A percentile compares a stretch with the other conserved stretches of the same genome.
Evolutionary conservation across 2,797 vertebrate genomes (phyloP).

Genomic region (Loriculus beryllinus): DNA sequence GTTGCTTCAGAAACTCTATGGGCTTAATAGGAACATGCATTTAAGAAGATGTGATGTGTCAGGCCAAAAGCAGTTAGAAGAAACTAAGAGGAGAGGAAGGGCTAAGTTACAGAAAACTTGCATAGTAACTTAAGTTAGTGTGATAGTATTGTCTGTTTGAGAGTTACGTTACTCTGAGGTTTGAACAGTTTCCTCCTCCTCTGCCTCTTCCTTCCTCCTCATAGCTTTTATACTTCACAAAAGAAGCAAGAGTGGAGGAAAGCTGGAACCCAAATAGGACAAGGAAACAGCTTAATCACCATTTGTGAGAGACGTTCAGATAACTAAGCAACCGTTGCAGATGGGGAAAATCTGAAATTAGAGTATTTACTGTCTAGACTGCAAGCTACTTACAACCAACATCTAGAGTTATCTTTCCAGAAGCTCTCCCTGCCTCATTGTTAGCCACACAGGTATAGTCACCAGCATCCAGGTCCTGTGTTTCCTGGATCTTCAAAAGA

Average conservation of each 20-base stretch:
- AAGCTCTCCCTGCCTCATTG: constrained; percentile 87
- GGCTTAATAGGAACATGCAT: neutral
- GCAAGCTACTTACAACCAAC: constrained; percentile 87
- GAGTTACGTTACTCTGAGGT: neutral
- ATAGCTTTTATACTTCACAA: neutral
- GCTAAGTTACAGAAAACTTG: neutral
- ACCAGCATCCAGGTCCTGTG: constrained; percentile 86
- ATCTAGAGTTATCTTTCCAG: constrained; percentile 86
- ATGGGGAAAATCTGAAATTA: neutral
- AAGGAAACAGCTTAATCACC: neutral
- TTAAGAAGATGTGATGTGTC: neutral
- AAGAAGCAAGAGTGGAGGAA: neutral
- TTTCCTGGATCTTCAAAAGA: constrained; percentile 86
- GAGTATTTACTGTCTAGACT: neutral
- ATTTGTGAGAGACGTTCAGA: neutral
- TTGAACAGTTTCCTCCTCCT: neutral
- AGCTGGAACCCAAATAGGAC: neutral
- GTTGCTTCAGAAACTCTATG: neutral
- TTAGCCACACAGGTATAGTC: constrained; percentile 90
- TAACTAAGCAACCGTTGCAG: neutral
- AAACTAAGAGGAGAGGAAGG: neutral
- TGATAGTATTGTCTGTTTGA: neutral
- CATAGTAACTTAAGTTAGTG: neutral
- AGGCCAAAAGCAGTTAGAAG: neutral
- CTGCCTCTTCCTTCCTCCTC: neutral